phyloP scores from a whole-genome alignment of 2,888 invertebrate genomes.

The Formica aserva region DNA sequence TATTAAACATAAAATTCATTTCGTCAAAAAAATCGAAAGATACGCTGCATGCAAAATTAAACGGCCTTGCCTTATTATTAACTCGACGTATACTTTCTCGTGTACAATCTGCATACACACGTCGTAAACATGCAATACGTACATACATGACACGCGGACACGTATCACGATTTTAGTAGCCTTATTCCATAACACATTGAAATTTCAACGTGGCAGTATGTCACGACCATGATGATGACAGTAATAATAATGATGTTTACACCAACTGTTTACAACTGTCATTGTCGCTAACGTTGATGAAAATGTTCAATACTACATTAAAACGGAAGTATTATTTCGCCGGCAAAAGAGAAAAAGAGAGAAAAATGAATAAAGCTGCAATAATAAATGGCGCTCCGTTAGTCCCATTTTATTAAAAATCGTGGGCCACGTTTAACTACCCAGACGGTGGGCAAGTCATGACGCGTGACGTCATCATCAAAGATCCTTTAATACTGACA shows the following conservation, averaged over 20 bases:
- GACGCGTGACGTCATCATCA: slow-evolving; percentile 53
- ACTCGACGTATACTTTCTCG: slow-evolving; percentile 12
- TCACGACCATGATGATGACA: slow-evolving; percentile 65
- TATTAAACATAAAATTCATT: slow-evolving; percentile 36
- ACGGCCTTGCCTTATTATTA: slow-evolving; percentile 51
- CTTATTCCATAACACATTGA: slow-evolving; percentile 58
- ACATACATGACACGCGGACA: slow-evolving; percentile 11
- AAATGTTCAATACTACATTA: slow-evolving; percentile 21
- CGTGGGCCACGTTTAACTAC: slow-evolving; percentile 56
- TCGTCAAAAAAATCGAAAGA: slow-evolving; percentile 16
- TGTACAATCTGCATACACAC: slow-evolving; percentile 31
- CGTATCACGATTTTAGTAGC: slow-evolving; percentile 56
- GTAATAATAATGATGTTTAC: slow-evolving; percentile 69
- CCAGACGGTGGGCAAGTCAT: slow-evolving; percentile 12
- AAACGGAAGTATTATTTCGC: slow-evolving; percentile 21
- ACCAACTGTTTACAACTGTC: slow-evolving; percentile 17
- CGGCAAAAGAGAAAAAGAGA: slow-evolving; percentile 21
- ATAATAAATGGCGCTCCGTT: slow-evolving; percentile 81
- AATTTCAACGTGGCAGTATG: slow-evolving; percentile 52
- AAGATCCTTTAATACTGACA: slow-evolving; percentile 45
- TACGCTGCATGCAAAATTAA: slow-evolving; percentile 46
- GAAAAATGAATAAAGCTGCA: slow-evolving; percentile 67
- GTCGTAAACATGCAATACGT: slow-evolving; percentile 51
- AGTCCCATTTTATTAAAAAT: slow-evolving; percentile 81
- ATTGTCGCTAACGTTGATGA: neutral